These are phyloP conservation scores for Pitta sordida DNA, from an alignment of 2,113 vertebrate species.

Conservation along the genomic window DNA sequence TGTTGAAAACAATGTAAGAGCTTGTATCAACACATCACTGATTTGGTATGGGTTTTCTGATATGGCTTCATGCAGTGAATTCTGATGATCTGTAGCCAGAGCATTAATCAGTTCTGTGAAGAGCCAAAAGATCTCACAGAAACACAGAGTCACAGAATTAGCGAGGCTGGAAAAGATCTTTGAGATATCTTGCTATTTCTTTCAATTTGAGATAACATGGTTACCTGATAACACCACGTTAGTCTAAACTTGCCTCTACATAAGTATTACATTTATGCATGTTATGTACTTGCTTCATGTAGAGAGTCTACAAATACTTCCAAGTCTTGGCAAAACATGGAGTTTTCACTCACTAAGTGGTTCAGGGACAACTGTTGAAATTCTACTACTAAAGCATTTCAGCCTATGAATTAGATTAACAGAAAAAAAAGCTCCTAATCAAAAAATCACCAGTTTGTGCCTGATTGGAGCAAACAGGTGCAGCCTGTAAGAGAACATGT, in stretches of 20 bases:
- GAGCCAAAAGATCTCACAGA: background rate
- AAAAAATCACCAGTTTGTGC: background rate
- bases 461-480: background rate
- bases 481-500: background rate
- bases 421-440: slow-evolving; percentile 36
- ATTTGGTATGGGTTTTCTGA: background rate
- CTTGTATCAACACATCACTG: background rate
- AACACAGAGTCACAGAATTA: too few relatives aligned
- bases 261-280: background rate
- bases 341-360: background rate
- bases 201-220: background rate
- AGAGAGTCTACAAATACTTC: background rate
- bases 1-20: background rate
- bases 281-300: background rate
- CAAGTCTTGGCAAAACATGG: background rate
- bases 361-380: background rate
- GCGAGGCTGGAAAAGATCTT: too few relatives aligned
- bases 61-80: fast-evolving
- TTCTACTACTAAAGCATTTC: background rate
- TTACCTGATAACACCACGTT: background rate
- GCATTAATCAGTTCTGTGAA: background rate
- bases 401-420: background rate
- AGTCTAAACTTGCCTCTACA: background rate
- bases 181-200: too few relatives aligned
- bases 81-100: background rate